Conservation (phyloP, 1,140 invertebrate species). For the Zaprionus lachaisei region DNA sequence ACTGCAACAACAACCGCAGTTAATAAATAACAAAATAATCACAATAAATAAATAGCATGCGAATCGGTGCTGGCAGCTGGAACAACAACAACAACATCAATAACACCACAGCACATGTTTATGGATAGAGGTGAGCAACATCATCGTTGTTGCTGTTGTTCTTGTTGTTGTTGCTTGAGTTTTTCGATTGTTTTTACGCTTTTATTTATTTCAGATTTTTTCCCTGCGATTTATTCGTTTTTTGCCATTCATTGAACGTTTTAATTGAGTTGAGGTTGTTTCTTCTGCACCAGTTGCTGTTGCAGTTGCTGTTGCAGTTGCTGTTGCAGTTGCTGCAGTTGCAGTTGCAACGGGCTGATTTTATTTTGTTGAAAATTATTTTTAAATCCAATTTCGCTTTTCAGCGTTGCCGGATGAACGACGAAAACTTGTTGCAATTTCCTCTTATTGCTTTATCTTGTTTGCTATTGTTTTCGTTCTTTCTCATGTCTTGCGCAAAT, state of each 20-base stretch:
- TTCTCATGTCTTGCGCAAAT: constrained; percentile 28
- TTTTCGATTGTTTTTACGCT: constrained; percentile 37
- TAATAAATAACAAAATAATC: constrained; percentile 57
- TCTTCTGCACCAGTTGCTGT: constrained; percentile 10
- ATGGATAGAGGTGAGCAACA: constrained; percentile 41
- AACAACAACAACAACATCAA: constrained; percentile 5
- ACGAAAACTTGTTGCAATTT: constrained; percentile 79
- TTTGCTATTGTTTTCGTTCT: constrained; percentile 35
- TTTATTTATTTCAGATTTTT: constrained; percentile 12
- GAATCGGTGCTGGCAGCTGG: constrained; percentile 12
- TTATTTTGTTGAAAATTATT: constrained; percentile 74
- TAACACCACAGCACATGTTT: constrained; percentile 26
- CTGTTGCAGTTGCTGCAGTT: neutral
- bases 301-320: neutral
- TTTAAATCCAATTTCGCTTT: constrained; percentile 75
- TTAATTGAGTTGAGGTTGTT: constrained; percentile 76
- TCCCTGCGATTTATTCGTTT: constrained; percentile 17
- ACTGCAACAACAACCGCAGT: constrained; percentile 15
- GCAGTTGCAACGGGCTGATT: constrained; percentile 35
- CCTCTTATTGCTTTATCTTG: constrained; percentile 79
- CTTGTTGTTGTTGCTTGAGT: constrained; percentile 40
- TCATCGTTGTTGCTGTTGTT: constrained; percentile 44
- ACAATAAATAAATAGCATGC: constrained; percentile 43
- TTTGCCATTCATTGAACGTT: constrained; percentile 59
- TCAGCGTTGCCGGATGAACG: constrained; percentile 34